Evolutionary conservation across 1,140 invertebrate genomes (phyloP).

Genomic region (Brachionus koreanus): DNA sequence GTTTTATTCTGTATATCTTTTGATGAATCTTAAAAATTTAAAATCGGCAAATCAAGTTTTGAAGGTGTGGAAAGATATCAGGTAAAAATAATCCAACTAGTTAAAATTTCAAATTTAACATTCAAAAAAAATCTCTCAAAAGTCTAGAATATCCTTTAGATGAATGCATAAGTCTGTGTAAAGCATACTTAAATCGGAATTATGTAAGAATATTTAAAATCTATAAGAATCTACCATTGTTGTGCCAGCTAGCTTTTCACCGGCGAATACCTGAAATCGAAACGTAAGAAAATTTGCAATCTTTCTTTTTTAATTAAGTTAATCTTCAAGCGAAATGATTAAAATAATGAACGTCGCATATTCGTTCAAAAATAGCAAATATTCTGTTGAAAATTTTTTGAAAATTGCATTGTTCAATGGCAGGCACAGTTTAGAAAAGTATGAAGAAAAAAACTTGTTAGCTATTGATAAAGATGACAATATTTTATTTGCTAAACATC

Average conservation of each 20-base stretch:
- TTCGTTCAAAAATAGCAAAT: slow-evolving; percentile 27
- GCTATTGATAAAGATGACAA: slow-evolving; percentile 9
- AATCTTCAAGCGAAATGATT: neutral
- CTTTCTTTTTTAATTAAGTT: neutral
- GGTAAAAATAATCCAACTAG: neutral
- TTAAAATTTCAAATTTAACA: neutral
- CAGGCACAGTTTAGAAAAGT: slow-evolving; percentile 5
- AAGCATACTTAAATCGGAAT: slow-evolving; percentile 16
- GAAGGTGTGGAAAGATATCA: neutral
- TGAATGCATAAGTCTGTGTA: neutral
- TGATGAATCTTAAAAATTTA: slow-evolving; percentile 8
- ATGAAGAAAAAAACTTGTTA: slow-evolving; percentile 12
- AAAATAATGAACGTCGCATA: neutral
- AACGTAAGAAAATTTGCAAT: neutral
- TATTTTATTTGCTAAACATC: neutral
- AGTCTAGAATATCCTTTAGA: slow-evolving; percentile 6
- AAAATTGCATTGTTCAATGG: slow-evolving; percentile 13
- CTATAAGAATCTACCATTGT: neutral
- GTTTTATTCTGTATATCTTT: slow-evolving; percentile 14
- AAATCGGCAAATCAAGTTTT: neutral
- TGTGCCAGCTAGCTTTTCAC: slow-evolving; percentile 14
- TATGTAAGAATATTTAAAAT: slow-evolving; percentile 24
- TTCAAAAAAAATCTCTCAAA: too few species aligned
- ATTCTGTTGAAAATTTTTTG: slow-evolving; percentile 14
- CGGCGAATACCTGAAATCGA: slow-evolving; percentile 14